Conservation (phyloP, 2,888 invertebrate species). For the Suillia variegata region DNA sequence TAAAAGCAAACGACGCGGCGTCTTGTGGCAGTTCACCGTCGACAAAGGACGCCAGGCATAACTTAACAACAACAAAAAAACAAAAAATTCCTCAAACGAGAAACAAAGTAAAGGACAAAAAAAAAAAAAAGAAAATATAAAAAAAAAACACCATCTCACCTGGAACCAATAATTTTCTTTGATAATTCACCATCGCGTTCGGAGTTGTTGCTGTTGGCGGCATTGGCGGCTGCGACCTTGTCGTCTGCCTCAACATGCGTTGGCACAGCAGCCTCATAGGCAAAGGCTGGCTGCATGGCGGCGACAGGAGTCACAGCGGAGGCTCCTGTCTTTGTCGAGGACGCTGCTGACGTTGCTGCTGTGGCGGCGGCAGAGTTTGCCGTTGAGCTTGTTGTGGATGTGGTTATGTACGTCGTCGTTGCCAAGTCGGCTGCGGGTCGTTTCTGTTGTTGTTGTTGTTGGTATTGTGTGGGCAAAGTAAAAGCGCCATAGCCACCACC, state of each 20-base stretch:
- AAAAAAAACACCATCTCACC: constrained; percentile 62
- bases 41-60: too few relatives aligned
- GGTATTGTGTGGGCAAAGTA: constrained; percentile 12
- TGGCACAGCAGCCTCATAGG: constrained; percentile 43
- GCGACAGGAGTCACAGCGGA: constrained; percentile 15
- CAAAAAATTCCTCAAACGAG: not conserved
- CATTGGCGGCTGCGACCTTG: constrained; percentile 1
- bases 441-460: constrained; percentile 22
- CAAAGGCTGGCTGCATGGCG: constrained; percentile 44
- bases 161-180: constrained; percentile 68
- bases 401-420: constrained; percentile 41
- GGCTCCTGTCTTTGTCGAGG: not conserved
- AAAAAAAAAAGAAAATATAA: not conserved
- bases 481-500: not conserved
- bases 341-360: not conserved
- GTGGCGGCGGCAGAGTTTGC: constrained; percentile 14
- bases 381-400: constrained; percentile 38
- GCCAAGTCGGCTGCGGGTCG: constrained; percentile 30
- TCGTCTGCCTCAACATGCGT: constrained; percentile 22
- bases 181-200: constrained; percentile 62
- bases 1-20: too few relatives aligned
- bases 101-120: too few relatives aligned
- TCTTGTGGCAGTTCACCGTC: too few relatives aligned
- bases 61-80: not conserved
- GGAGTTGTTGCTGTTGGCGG: constrained; percentile 17